These are phyloP conservation scores for Onychostoma macrolepis DNA, from an alignment of 2,113 vertebrate species.

Conservation along the genomic window DNA sequence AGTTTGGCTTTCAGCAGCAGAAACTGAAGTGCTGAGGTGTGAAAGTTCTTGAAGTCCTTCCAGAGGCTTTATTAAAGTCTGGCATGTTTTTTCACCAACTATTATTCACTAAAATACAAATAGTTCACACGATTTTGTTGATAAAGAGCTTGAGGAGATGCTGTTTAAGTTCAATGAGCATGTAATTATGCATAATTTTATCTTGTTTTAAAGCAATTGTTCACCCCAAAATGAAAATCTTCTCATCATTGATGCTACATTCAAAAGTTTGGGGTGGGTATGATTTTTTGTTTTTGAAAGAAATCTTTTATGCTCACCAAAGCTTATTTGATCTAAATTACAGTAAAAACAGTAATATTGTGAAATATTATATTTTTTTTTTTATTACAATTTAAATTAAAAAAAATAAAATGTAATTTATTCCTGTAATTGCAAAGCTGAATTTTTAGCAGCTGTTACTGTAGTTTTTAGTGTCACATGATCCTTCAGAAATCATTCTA, in stretches of 20 bases:
- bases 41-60: slow-evolving; percentile 55
- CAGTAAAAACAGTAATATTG: not conserved
- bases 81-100: slow-evolving; percentile 32
- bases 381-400: not conserved
- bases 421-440: not conserved
- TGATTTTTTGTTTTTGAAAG: not conserved
- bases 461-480: not conserved
- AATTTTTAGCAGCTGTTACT: not conserved
- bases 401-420: not conserved
- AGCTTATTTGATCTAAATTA: not conserved
- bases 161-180: slow-evolving; percentile 4
- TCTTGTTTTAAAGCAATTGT: not conserved
- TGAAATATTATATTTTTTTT: not conserved
- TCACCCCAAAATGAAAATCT: not conserved
- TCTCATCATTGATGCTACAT: not conserved
- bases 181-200: not conserved
- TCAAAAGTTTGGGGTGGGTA: not conserved
- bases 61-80: slow-evolving; percentile 45
- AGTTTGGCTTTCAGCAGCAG: slow-evolving; percentile 49
- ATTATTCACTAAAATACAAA: slow-evolving; percentile 13
- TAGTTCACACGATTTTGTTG: not conserved
- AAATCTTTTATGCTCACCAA: not conserved
- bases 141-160: not conserved
- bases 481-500: not conserved
- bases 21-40: slow-evolving; percentile 52